Evolutionary conservation across 2,113 vertebrate species (phyloP).

Genomic region (Neodontobutis hainanensis): DNA sequence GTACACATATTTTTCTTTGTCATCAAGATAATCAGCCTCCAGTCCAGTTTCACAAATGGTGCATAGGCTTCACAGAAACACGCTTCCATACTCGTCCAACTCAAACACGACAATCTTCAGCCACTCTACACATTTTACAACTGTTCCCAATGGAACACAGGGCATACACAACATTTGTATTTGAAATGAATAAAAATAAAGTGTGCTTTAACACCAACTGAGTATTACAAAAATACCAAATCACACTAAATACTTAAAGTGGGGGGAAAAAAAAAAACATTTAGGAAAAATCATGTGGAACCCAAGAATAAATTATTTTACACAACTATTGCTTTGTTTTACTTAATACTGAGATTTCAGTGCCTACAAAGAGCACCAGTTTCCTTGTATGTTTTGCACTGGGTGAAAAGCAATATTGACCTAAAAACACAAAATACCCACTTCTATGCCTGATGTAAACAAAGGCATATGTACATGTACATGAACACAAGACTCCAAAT

Average conservation of each 20-base stretch:
- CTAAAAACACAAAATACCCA: slow-evolving; percentile 1
- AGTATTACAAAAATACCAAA: slow-evolving; percentile 39
- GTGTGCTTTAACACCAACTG: slow-evolving; percentile 50
- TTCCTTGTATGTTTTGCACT: slow-evolving; percentile 38
- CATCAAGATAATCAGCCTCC: slow-evolving; percentile 80
- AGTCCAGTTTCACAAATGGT: slow-evolving; percentile 63
- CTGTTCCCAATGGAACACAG: slow-evolving; percentile 41
- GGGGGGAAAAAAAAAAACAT: slow-evolving; percentile 39
- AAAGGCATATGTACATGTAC: slow-evolving; percentile 32
- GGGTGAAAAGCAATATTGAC: slow-evolving; percentile 46
- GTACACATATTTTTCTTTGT: slow-evolving; percentile 30
- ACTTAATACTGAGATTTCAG: slow-evolving; percentile 77
- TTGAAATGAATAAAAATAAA: slow-evolving; percentile 53
- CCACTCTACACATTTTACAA: slow-evolving; percentile 41
- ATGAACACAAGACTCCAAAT: slow-evolving; percentile 46
- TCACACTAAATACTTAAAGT: slow-evolving; percentile 40
- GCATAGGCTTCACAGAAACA: slow-evolving; percentile 41
- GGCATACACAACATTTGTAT: slow-evolving; percentile 29
- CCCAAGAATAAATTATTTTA: slow-evolving; percentile 64
- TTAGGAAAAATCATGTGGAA: slow-evolving; percentile 62
- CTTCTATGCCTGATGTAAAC: slow-evolving; percentile 50
- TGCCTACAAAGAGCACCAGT: slow-evolving; percentile 53
- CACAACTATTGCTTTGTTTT: slow-evolving; percentile 77
- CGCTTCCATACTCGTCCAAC: slow-evolving; percentile 33
- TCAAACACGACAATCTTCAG: slow-evolving; percentile 34